Conservation (phyloP, 1,140 invertebrate species). For the Sarcophaga peregrina region DNA sequence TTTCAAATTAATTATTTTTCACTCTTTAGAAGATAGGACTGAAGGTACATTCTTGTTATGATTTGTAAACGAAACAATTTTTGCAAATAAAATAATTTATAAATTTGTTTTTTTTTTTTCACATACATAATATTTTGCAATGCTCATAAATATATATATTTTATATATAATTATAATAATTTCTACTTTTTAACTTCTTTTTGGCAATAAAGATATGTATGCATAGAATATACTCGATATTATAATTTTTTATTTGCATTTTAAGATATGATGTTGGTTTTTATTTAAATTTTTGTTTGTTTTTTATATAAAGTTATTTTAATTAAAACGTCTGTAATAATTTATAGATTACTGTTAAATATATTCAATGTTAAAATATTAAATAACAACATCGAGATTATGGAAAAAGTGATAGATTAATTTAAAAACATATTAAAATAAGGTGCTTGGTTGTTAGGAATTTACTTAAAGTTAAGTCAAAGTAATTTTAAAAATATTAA, state of each 20-base stretch:
- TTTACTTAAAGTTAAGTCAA: not conserved
- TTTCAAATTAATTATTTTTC: not conserved
- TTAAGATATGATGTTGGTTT: constrained; percentile 6
- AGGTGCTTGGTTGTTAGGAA: not conserved
- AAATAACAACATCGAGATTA: constrained; percentile 39
- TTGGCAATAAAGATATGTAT: constrained; percentile 34
- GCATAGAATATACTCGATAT: not conserved
- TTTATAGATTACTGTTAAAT: not conserved
- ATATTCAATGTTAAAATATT: constrained; percentile 25
- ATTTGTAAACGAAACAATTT: not conserved
- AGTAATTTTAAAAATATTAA: constrained; percentile 33
- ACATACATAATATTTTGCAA: not conserved
- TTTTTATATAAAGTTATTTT: not conserved
- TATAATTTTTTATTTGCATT: constrained; percentile 9
- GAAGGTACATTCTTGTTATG: constrained; percentile 31
- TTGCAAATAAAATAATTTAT: constrained; percentile 14
- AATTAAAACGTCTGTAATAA: not conserved
- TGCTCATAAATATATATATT: not conserved
- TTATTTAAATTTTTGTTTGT: constrained; percentile 9
- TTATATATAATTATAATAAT: not conserved
- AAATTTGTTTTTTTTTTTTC: not conserved
- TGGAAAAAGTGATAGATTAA: constrained; percentile 31
- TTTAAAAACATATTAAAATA: constrained; percentile 24
- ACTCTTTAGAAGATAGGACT: constrained; percentile 28
- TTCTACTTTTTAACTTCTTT: constrained; percentile 8